Conservation (phyloP, 2,888 invertebrate genomes). For the Hydrotaea diabolus region DNA sequence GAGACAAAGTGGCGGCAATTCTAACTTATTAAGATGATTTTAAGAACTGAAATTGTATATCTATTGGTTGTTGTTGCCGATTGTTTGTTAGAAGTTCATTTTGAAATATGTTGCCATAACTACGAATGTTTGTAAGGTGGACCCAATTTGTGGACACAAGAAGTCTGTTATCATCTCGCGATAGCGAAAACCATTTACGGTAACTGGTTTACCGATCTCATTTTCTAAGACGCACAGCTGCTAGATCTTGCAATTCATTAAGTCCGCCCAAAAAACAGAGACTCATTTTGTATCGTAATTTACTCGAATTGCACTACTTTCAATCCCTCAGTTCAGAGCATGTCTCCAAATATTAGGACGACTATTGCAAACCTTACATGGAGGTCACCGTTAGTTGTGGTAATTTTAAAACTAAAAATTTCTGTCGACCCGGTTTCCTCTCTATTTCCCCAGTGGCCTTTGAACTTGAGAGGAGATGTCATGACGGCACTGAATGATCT, state of each 20-base stretch:
- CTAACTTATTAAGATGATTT: too few species aligned
- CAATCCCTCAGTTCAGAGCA: slow-evolving; percentile 52
- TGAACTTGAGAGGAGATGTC: slow-evolving; percentile 47
- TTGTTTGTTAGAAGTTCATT: too few species aligned
- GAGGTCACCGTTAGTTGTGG: slow-evolving; percentile 44
- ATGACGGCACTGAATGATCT: slow-evolving; percentile 52
- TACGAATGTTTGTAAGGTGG: too few species aligned
- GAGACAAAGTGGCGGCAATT: too few species aligned
- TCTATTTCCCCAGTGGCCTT: slow-evolving; percentile 42
- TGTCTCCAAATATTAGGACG: slow-evolving; percentile 50
- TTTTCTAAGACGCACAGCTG: too few species aligned
- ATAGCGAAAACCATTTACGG: too few species aligned
- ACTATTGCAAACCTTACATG: slow-evolving; percentile 48
- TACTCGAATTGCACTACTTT: slow-evolving; percentile 63
- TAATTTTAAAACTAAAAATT: slow-evolving; percentile 52
- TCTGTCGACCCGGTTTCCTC: slow-evolving; percentile 35
- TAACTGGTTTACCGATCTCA: too few species aligned
- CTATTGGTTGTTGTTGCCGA: too few species aligned
- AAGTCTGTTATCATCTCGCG: too few species aligned
- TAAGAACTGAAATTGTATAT: too few species aligned
- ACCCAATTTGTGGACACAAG: too few species aligned
- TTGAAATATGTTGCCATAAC: too few species aligned
- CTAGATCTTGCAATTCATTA: slow-evolving; percentile 19
- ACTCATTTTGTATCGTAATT: slow-evolving; percentile 42
- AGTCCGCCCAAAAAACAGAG: slow-evolving; percentile 11